phyloP scores from a whole-genome alignment of 1,140 invertebrate genomes.

The Monochamus saltuarius region DNA sequence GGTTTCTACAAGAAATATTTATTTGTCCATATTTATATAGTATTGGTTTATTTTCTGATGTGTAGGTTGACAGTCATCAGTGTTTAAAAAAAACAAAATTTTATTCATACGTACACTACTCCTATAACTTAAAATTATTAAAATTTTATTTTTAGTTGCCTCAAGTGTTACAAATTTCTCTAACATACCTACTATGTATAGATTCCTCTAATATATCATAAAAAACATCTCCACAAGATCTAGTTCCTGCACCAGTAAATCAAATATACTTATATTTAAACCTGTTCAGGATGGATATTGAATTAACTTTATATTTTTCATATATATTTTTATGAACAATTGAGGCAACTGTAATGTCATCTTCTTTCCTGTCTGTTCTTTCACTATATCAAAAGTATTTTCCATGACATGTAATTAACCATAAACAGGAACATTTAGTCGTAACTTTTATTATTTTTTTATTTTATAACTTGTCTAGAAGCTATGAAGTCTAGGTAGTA shows the following conservation, averaged over 20 bases:
- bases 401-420: background rate
- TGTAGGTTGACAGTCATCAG: slow-evolving; percentile 16
- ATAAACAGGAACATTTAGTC: background rate
- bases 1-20: background rate
- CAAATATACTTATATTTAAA: background rate
- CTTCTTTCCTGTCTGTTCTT: background rate
- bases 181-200: no score
- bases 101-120: background rate
- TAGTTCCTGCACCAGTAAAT: background rate
- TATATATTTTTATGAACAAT: slow-evolving; percentile 25
- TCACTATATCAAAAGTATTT: slow-evolving; percentile 8
- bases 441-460: slow-evolving; percentile 3
- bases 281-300: background rate
- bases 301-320: slow-evolving; percentile 5
- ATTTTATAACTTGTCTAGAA: background rate
- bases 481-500: no score
- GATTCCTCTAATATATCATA: no score
- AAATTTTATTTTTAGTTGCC: slow-evolving; percentile 16
- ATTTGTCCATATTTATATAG: background rate
- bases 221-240: background rate
- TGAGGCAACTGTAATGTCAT: slow-evolving; percentile 21
- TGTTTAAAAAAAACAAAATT: background rate
- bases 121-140: background rate
- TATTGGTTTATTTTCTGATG: background rate
- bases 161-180: slow-evolving; percentile 22